phyloP scores from a whole-genome alignment of 2,888 invertebrate species.

The Luperina testacea region DNA sequence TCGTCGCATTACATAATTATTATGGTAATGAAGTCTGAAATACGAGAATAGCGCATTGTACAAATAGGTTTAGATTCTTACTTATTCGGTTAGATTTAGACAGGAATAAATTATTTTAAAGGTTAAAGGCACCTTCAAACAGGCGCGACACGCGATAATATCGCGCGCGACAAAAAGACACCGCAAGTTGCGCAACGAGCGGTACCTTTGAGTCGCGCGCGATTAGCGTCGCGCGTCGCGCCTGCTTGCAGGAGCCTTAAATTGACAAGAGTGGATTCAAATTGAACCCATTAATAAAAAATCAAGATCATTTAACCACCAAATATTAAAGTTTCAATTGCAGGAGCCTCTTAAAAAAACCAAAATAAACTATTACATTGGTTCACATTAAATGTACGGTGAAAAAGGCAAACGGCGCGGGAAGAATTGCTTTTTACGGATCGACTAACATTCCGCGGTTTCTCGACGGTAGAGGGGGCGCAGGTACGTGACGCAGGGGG shows the following conservation, averaged over 20 bases:
- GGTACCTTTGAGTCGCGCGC: too few relatives aligned
- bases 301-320: neutral
- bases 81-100: neutral
- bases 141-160: too few relatives aligned
- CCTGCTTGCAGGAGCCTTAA: too few relatives aligned
- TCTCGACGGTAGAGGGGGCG: constrained; percentile 67
- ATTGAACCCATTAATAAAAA: neutral
- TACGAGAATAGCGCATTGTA: neutral
- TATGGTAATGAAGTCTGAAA: neutral
- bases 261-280: neutral
- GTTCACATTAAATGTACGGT: constrained; percentile 86
- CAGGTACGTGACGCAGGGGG: constrained; percentile 67
- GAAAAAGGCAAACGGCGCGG: constrained; percentile 86
- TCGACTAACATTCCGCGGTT: constrained; percentile 84
- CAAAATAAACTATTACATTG: constrained; percentile 81
- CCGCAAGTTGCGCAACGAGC: too few relatives aligned
- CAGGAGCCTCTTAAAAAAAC: constrained; percentile 63
- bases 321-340: constrained; percentile 57
- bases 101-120: neutral
- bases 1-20: too few relatives aligned
- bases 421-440: constrained; percentile 89
- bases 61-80: neutral
- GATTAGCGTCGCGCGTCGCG: too few relatives aligned
- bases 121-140: neutral
- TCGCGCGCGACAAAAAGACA: too few relatives aligned